Evolutionary conservation across 2,888 invertebrate species (phyloP), one percentile per base, ranked within the genome.

Genomic region (Agonopterix heracliana): DNA sequence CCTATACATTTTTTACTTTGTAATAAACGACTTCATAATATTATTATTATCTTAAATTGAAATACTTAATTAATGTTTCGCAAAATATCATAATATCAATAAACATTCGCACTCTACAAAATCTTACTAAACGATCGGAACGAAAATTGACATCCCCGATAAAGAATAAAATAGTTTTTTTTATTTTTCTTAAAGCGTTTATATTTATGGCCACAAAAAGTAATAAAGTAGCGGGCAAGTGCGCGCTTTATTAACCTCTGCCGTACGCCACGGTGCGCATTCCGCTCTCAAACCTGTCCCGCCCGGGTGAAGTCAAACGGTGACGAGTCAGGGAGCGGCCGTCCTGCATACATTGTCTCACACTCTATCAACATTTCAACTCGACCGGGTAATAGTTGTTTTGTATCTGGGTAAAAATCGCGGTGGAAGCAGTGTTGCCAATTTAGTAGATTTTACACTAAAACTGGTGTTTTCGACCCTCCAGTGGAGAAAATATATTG

Each of bases 151-250:
- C 74, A 67, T 68, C 64, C 64, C 68, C 68, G 66, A 74, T 77
- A 72, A 68, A 66, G 59, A 64, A 74, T 74, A 75, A 81, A 80
- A 26, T 26, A 26, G 74, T 78, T 72, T 80, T 72, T 80, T 78
- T 78, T 76, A 74, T 73, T 70, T 72, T 70, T 72, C 43, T 47
- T 12, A 38, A 77, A 78, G 68, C 69, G 70, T 76, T 75, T 77
- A 77, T 80, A 82, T 84, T 81, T 82, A 84, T 78, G 72, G 70
- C 66, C 69, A 79, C 81, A 85, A 83, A 84, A 84, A 83, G 81
- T 76, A 78, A 77, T 82, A 84, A 85, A 81, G 78, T 77, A 76
- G 80, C 71, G 61, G 66, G 75, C 81, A 80, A 83, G 85, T 84
- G 82, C 79, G 80, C 80, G 82, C 81, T 80, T 84, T 85, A 85